A percentile compares a stretch with the other conserved stretches of the same genome.
Conservation (phyloP, 2,113 vertebrate genomes). For the Jacana jacana region DNA sequence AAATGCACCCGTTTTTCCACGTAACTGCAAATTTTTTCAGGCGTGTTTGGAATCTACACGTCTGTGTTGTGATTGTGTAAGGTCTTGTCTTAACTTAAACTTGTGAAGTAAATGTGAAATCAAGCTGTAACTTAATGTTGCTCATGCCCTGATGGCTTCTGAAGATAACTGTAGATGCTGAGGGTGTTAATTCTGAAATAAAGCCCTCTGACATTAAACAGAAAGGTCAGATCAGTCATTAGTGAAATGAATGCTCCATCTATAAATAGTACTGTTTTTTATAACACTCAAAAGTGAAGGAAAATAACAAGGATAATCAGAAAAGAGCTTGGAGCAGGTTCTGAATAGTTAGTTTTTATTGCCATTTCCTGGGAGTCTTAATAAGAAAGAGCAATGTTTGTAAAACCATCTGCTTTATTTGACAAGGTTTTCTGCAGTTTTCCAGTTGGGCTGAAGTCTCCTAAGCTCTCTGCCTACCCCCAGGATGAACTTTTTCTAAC, state of each 20-base stretch:
- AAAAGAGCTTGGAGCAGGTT: not conserved
- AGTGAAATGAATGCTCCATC: slow-evolving; percentile 16
- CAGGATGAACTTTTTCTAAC: not conserved
- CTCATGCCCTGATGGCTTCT: not conserved
- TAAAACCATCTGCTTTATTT: not conserved
- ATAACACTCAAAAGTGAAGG: not conserved
- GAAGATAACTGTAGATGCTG: not conserved
- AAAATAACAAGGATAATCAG: not conserved
- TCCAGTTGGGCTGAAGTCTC: not conserved
- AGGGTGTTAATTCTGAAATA: slow-evolving; percentile 4
- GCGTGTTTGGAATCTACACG: not conserved
- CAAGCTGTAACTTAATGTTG: not conserved
- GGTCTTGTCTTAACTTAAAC: not conserved
- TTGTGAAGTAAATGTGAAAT: not conserved
- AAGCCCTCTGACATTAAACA: slow-evolving; percentile 64
- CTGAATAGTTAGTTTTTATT: not conserved
- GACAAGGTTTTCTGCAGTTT: not conserved
- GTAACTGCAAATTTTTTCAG: not conserved
- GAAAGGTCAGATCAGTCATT: slow-evolving; percentile 61
- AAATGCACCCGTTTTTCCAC: not conserved
- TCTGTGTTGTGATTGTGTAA: not conserved
- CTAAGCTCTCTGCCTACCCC: not conserved
- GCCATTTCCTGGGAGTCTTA: not conserved
- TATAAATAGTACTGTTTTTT: slow-evolving; percentile 55
- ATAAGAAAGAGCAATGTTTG: not conserved